phyloP scores from a whole-genome alignment of 2,113 vertebrate species.

The Gulo gulo region DNA sequence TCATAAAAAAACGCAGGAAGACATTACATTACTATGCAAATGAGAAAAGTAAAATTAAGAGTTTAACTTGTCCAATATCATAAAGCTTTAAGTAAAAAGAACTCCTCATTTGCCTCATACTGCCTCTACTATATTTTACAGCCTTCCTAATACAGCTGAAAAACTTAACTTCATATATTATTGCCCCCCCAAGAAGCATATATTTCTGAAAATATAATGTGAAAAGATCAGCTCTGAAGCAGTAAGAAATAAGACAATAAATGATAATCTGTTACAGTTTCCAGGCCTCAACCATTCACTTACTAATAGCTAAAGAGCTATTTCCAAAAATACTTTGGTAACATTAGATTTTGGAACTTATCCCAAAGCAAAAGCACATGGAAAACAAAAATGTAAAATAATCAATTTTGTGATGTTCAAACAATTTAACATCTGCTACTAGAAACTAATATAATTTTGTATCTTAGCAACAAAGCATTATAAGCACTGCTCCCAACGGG shows the following conservation, averaged over 20 bases:
- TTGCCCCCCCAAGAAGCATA: not conserved
- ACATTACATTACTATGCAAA: not conserved
- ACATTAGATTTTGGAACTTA: not conserved
- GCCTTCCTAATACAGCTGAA: not conserved
- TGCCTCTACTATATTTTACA: not conserved
- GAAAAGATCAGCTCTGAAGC: not conserved
- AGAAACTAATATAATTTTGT: not conserved
- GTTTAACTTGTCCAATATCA: not conserved
- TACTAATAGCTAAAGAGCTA: not conserved
- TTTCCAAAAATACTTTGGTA: constrained; percentile 1
- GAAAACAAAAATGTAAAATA: constrained; percentile 38
- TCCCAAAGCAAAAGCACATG: not conserved
- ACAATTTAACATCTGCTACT: constrained; percentile 17
- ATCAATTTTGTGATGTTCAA: not conserved
- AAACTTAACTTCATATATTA: not conserved
- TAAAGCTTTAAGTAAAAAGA: not conserved
- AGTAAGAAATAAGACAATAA: not conserved
- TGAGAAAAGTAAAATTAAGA: not conserved
- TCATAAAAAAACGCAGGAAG: not conserved
- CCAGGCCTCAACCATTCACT: not conserved
- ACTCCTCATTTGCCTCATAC: not conserved
- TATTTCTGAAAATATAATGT: not conserved
- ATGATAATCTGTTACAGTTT: not conserved
- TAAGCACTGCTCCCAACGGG: not conserved
- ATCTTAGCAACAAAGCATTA: not conserved